Percentiles rank a stretch among this genome's conserved stretches.
Conservation (phyloP, 2,113 vertebrate genomes). For the Gopherus flavomarginatus region DNA sequence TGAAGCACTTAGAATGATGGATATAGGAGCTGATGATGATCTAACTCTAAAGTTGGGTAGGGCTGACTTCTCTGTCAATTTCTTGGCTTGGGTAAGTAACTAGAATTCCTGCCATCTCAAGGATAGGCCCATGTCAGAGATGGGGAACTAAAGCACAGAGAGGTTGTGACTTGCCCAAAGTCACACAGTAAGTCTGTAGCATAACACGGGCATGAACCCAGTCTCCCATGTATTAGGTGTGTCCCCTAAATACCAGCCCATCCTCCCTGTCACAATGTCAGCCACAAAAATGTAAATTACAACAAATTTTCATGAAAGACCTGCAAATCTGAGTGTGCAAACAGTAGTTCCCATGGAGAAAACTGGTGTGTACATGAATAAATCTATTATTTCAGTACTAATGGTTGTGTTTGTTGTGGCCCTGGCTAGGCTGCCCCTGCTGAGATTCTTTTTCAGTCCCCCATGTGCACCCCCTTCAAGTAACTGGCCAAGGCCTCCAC, state of each 20-base stretch:
- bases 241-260: not conserved
- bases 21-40: not conserved
- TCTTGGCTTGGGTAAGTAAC: not conserved
- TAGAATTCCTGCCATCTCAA: not conserved
- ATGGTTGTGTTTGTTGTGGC: not conserved
- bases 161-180: not conserved
- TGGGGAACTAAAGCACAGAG: not conserved
- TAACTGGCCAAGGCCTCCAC: no score
- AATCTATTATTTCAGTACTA: not conserved
- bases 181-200: not conserved
- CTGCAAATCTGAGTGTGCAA: not conserved
- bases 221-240: not conserved
- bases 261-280: not conserved
- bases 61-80: not conserved
- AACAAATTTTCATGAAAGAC: not conserved
- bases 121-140: not conserved
- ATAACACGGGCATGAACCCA: not conserved
- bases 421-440: not conserved
- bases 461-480: no score
- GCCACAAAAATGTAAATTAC: not conserved
- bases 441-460: not conserved
- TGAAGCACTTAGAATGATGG: not conserved
- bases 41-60: not conserved
- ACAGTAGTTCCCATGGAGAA: not conserved
- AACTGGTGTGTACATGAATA: not conserved